These are phyloP conservation scores for Lasioglossum zephyrum DNA, from an alignment of 2,888 invertebrate genomes.

Conservation along the genomic window DNA sequence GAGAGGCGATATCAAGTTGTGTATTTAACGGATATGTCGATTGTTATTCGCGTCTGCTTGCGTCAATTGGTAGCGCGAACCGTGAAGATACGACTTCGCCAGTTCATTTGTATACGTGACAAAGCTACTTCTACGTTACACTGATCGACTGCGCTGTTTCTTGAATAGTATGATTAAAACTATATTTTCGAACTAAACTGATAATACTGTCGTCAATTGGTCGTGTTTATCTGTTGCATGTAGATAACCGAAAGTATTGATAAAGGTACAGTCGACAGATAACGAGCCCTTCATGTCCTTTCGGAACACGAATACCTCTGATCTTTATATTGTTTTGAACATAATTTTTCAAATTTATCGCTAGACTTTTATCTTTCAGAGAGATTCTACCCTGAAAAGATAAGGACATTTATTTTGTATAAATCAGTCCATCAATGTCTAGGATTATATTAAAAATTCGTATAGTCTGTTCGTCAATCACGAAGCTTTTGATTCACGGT, in stretches of 20 bases:
- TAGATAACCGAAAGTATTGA: neutral
- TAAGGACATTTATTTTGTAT: neutral
- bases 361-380: neutral
- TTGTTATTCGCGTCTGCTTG: slow-evolving; percentile 16
- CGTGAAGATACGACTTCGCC: slow-evolving; percentile 33
- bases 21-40: slow-evolving; percentile 7
- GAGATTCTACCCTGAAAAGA: neutral
- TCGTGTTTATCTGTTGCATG: neutral
- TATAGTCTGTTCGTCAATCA: neutral
- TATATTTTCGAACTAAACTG: neutral
- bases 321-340: neutral
- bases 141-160: neutral
- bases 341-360: neutral
- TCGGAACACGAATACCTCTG: neutral
- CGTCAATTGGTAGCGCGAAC: neutral
- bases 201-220: slow-evolving; percentile 13
- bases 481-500: no score
- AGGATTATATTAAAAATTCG: neutral
- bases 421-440: neutral
- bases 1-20: slow-evolving; percentile 2
- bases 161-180: neutral
- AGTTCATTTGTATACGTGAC: neutral
- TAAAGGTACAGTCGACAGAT: neutral
- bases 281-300: neutral
- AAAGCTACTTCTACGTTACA: neutral